These are phyloP conservation scores for Drosophila putrida DNA, from an alignment of 2,888 invertebrate genomes.

Conservation along the genomic window DNA sequence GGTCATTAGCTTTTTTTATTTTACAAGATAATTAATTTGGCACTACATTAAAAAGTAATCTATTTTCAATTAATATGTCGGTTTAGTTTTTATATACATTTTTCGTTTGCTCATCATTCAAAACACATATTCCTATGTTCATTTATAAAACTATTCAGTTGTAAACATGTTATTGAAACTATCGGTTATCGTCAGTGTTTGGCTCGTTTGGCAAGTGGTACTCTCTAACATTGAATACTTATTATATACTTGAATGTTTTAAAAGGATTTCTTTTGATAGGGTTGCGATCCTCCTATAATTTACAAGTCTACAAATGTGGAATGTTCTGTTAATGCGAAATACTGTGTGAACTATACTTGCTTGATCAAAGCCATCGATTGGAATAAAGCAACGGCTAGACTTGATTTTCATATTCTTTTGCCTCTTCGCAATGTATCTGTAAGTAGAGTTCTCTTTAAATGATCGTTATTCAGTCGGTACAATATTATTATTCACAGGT, in stretches of 20 bases:
- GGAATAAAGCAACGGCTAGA: constrained; percentile 2
- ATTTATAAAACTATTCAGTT: too few species aligned
- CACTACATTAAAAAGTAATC: constrained; percentile 1
- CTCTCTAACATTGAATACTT: too few species aligned
- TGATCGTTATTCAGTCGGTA: too few species aligned
- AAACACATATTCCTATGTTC: too few species aligned
- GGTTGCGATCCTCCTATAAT: neutral
- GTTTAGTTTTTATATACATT: neutral
- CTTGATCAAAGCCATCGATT: constrained; percentile 4
- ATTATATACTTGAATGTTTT: neutral
- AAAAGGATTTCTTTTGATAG: neutral
- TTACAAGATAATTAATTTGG: neutral
- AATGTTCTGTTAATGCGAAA: constrained; percentile 7
- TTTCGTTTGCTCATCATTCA: too few species aligned
- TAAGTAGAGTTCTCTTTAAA: too few species aligned
- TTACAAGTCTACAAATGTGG: constrained; percentile 24
- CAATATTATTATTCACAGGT: constrained; percentile 12
- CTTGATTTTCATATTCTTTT: neutral
- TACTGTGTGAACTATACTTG: constrained; percentile 3
- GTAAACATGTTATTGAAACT: too few species aligned
- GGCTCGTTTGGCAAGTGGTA: too few species aligned
- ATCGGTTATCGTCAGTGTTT: too few species aligned
- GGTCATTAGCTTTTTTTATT: too few species aligned
- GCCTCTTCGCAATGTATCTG: neutral
- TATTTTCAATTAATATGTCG: neutral